A percentile compares a stretch with the other conserved stretches of the same genome.
phyloP scores from a whole-genome alignment of 2,888 invertebrate species.

The Agrochola lychnidis region DNA sequence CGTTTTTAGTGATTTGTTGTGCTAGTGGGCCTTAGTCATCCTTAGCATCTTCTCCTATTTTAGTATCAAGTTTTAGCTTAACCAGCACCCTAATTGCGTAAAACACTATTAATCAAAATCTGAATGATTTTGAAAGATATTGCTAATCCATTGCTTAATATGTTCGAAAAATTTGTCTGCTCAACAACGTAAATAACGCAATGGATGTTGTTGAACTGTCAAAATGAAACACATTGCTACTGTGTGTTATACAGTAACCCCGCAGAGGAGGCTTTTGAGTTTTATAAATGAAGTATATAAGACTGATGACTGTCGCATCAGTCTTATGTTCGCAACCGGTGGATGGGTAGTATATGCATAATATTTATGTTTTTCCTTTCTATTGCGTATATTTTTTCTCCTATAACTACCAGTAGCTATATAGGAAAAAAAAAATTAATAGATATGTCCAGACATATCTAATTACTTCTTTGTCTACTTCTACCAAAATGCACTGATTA shows the following conservation, averaged over 20 bases:
- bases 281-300: neutral
- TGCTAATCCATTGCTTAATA: no score
- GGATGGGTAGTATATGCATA: neutral
- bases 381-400: neutral
- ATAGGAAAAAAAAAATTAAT: no score
- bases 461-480: neutral
- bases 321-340: neutral
- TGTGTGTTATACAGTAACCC: no score
- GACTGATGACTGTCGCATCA: neutral
- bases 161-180: no score
- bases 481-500: neutral
- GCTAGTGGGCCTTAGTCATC: neutral
- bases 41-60: neutral
- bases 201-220: no score
- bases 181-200: no score
- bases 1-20: no score
- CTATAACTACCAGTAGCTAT: no score
- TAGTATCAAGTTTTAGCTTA: neutral
- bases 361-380: neutral
- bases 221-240: no score
- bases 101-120: no score
- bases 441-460: no score
- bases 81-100: neutral
- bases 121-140: no score
- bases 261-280: neutral